Base-by-base conservation (phyloP, 2,888 invertebrate species). In the Drosophila anomalipes region DNA sequence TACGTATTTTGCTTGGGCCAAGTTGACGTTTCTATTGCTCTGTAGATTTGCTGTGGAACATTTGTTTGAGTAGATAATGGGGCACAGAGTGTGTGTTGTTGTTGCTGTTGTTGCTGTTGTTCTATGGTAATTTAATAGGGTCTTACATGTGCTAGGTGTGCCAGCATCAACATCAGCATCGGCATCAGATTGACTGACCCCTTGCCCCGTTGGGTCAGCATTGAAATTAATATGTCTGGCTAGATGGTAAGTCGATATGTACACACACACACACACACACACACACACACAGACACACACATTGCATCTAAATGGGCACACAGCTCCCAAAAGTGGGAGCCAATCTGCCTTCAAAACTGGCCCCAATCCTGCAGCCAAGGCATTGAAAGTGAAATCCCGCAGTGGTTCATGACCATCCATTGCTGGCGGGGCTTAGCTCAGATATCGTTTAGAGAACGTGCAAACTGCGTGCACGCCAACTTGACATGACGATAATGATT, bases 41-140 rank as follows among this genome's bases (percentile, higher is more conserved):
- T 52, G 37, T 30, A 78, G 84, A 86, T 87, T 78, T 72, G 89
- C 77, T 59, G 61, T 51, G 75, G 54, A 89, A 78, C 87, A 90
- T 89, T 88, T 90, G 91, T 91, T 89, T 91, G 91, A 86, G 77
- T 74, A 77, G 87, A 89, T 91, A 90, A 88, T 90, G 91, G 82
- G 66, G 65, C 77, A 64, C 56, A 67, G 63, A 74, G 54, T 65
- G 59, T 72, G 16, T 59, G 64, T 59, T 60, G 69, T 75, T 69
- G 47, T 4, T 33, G 33, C 0, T 19, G 39, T 9, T 33, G 33
- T 7, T 62, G 58, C 58, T 61, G 64, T 58, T 62, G 70, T 77
- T 66, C 61, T 75, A 74, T 81, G 80, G 89, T 85, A 89, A 85
- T 89, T 84, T 79, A 86, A 85, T 85, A 89, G 79, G 74, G 73